Percentiles rank a stretch among this genome's conserved stretches.
phyloP scores from a whole-genome alignment of 2,797 vertebrate species.

The Pitangus sulphuratus region DNA sequence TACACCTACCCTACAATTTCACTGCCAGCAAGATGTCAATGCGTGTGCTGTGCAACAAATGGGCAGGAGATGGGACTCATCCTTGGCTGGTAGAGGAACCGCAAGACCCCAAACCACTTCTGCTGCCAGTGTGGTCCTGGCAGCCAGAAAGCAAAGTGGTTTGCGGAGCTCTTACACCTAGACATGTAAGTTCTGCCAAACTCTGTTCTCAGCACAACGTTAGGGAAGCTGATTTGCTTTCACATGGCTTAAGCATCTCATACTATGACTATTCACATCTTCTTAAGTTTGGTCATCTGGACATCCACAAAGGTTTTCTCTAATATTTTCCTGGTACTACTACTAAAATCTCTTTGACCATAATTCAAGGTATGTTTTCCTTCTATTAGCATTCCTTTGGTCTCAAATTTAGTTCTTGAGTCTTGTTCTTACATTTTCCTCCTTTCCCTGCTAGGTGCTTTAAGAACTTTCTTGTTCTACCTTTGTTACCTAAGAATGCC shows the following conservation, averaged over 20 bases:
- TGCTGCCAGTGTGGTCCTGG: not conserved
- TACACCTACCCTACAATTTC: not conserved
- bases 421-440: not conserved
- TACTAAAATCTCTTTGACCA: not conserved
- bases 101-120: not conserved
- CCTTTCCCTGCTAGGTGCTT: not conserved
- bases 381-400: not conserved
- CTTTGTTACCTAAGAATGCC: not conserved
- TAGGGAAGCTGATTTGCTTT: not conserved
- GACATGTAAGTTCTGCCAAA: not conserved
- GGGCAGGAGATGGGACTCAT: not conserved
- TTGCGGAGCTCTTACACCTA: not conserved
- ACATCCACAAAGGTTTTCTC: not conserved
- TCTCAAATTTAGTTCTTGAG: not conserved
- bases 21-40: not conserved
- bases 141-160: not conserved
- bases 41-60: accelerated
- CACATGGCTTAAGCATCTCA: not conserved
- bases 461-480: not conserved
- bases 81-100: not conserved
- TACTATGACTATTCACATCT: not conserved
- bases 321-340: not conserved
- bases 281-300: not conserved
- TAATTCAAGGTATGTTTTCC: not conserved
- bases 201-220: not conserved